These are phyloP conservation scores for Emys orbicularis DNA, from an alignment of 2,797 vertebrate species.

Conservation along the genomic window DNA sequence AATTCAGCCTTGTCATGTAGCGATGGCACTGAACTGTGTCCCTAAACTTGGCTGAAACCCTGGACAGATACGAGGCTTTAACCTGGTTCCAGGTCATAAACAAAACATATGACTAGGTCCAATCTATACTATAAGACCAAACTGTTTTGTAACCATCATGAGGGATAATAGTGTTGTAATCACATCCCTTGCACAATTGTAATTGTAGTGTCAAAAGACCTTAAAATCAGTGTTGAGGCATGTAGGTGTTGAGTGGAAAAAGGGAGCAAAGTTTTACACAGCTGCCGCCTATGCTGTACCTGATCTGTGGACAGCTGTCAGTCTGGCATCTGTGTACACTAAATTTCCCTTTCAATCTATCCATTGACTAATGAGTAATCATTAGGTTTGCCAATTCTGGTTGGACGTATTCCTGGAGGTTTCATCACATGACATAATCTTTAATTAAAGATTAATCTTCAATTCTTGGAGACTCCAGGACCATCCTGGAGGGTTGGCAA, in stretches of 20 bases:
- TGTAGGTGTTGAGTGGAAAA: not conserved
- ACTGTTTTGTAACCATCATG: not conserved
- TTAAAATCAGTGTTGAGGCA: not conserved
- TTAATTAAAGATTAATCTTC: too few species aligned
- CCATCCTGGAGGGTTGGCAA: too few species aligned
- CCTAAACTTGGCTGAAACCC: not conserved
- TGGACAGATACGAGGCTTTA: not conserved
- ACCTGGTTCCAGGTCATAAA: not conserved
- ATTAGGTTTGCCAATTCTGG: too few species aligned
- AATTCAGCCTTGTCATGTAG: not conserved
- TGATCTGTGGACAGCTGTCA: conserved; percentile 9
- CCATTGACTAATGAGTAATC: conserved; percentile 30
- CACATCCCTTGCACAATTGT: not conserved
- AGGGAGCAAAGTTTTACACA: conserved; percentile 25
- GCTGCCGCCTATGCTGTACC: not conserved
- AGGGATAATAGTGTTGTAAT: not conserved
- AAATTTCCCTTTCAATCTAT: conserved; percentile 39
- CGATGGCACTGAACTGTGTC: not conserved
- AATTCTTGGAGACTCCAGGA: too few species aligned
- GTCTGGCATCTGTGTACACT: not conserved
- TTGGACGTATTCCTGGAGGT: too few species aligned
- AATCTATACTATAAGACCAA: not conserved
- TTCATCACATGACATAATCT: too few species aligned
- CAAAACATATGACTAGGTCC: not conserved
- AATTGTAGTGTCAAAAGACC: not conserved